Conservation (phyloP, 2,888 invertebrate genomes). For the Acleris cristana region DNA sequence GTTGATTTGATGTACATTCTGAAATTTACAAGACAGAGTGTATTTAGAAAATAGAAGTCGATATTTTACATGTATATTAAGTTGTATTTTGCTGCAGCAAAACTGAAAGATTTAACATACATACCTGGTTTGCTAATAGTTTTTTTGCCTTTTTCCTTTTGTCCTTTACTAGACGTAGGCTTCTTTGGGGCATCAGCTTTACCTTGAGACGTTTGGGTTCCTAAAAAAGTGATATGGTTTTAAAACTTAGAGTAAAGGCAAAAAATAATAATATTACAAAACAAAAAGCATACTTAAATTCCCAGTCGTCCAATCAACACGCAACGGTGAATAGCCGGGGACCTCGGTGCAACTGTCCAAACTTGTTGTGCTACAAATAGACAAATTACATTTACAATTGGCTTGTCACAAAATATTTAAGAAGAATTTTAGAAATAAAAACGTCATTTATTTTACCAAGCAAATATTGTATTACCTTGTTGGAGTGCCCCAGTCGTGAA, state of each 20-base stretch:
- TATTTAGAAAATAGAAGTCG: too few species aligned
- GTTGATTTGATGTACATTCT: too few species aligned
- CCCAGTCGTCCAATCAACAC: slow-evolving; percentile 1
- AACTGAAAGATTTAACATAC: too few species aligned
- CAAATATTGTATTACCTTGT: slow-evolving; percentile 3
- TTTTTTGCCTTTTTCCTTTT: too few species aligned
- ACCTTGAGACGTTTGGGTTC: slow-evolving; percentile 1
- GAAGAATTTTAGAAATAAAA: not conserved
- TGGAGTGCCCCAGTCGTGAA: slow-evolving; percentile 3
- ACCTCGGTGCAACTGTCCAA: slow-evolving; percentile 1
- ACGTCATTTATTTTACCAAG: not conserved
- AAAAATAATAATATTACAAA: not conserved
- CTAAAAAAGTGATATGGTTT: slow-evolving; percentile 1
- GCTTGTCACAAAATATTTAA: slow-evolving; percentile 1
- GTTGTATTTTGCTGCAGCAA: too few species aligned
- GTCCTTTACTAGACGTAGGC: too few species aligned
- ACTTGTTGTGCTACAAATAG: slow-evolving; percentile 3
- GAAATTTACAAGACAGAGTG: too few species aligned
- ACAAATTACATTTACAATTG: not conserved
- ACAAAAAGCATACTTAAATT: not conserved
- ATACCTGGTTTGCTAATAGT: too few species aligned
- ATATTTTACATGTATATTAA: too few species aligned
- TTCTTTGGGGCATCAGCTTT: not conserved
- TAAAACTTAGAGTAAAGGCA: slow-evolving; percentile 1
- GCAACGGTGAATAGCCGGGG: slow-evolving; percentile 1